Evolutionary conservation across 2,113 vertebrate genomes (phyloP).

Genomic region (Empidonax traillii): DNA sequence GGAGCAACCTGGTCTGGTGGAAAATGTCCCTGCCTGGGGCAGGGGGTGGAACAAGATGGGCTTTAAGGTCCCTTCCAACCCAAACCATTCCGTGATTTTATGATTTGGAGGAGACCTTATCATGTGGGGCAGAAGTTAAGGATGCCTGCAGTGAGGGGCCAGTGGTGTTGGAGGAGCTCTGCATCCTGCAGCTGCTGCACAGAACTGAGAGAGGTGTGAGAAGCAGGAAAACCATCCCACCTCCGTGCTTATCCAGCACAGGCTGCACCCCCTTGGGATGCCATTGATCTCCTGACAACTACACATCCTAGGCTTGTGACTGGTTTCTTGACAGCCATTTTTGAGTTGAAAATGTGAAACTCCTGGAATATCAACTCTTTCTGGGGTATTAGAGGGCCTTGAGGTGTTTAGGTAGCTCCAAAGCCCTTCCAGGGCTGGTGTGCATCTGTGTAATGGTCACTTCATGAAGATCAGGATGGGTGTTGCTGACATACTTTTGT

Average conservation of each 20-base stretch:
- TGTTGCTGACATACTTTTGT: accelerated
- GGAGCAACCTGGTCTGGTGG: neutral
- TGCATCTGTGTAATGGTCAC: accelerated
- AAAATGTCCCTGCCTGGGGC: neutral
- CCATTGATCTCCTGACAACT: accelerated
- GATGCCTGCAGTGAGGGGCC: accelerated
- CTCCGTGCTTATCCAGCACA: accelerated
- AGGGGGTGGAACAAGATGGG: neutral
- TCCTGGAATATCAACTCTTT: neutral
- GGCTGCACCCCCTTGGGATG: neutral
- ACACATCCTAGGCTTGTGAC: accelerated
- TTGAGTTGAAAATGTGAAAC: no score
- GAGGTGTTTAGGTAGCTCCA: neutral
- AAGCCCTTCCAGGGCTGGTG: neutral
- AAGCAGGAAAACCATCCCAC: neutral
- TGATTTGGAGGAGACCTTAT: neutral
- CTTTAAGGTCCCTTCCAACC: neutral
- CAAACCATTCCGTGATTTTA: neutral
- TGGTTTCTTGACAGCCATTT: neutral
- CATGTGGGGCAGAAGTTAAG: no score
- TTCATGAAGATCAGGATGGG: neutral
- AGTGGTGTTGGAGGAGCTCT: accelerated
- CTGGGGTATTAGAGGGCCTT: accelerated
- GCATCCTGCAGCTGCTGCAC: neutral
- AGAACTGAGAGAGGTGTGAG: neutral